These are phyloP conservation scores for Hucho hucho DNA, from an alignment of 2,113 vertebrate species.

Conservation along the genomic window DNA sequence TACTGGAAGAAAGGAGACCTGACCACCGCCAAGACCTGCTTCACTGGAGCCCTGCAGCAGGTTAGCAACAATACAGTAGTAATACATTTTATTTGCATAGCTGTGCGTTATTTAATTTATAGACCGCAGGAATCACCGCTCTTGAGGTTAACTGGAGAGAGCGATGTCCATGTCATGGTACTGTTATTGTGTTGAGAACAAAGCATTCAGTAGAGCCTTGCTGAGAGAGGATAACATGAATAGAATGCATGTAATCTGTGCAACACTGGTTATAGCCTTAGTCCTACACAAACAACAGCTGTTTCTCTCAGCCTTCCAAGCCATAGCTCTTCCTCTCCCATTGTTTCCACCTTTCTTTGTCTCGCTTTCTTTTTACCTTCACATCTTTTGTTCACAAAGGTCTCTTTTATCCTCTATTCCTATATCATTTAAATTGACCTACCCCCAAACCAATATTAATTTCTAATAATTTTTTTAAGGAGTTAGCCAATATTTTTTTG, in stretches of 20 bases:
- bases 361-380: too few relatives aligned
- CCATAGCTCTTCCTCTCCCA: neutral
- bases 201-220: neutral
- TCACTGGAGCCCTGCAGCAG: conserved; percentile 85
- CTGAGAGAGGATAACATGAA: neutral
- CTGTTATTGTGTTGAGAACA: neutral
- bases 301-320: neutral
- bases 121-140: too few relatives aligned
- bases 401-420: too few relatives aligned
- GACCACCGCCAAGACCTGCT: conserved; percentile 82
- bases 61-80: conserved; percentile 55
- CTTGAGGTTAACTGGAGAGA: neutral
- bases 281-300: neutral
- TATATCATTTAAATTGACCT: too few relatives aligned
- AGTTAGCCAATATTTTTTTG: too few relatives aligned
- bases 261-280: neutral
- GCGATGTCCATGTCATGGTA: neutral
- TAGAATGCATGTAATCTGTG: neutral
- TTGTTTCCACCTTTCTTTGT: neutral
- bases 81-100: neutral
- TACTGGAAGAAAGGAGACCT: conserved; percentile 92
- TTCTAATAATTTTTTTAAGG: too few relatives aligned
- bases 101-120: too few relatives aligned
- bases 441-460: too few relatives aligned
- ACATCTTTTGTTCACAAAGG: too few relatives aligned